Evolutionary conservation across 2,888 invertebrate genomes (phyloP).

Genomic region (Eupithecia centaureata): DNA sequence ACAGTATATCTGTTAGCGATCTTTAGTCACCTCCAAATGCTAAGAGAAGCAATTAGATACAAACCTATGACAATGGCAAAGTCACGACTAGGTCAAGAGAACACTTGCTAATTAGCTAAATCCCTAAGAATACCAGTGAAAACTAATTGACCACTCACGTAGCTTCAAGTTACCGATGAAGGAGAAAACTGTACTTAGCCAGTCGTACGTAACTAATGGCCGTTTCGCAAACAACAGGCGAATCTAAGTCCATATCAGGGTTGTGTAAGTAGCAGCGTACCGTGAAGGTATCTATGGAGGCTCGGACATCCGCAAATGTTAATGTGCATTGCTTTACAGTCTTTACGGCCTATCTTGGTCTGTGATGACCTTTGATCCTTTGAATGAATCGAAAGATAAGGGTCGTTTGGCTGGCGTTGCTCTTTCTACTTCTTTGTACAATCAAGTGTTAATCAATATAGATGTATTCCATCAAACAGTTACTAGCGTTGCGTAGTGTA

Average conservation of each 20-base stretch:
- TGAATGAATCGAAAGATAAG: conserved; percentile 1
- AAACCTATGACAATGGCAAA: background rate
- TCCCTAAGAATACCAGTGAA: background rate
- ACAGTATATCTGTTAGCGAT: background rate
- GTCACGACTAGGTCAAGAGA: conserved; percentile 11
- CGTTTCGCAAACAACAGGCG: conserved; percentile 55
- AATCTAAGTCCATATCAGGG: conserved; percentile 61
- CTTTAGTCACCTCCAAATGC: background rate
- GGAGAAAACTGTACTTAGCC: conserved; percentile 55
- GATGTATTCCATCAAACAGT: background rate
- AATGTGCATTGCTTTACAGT: conserved; percentile 34
- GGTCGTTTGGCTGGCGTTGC: background rate
- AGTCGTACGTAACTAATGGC: conserved; percentile 57
- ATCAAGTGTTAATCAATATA: background rate
- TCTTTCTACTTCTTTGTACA: background rate
- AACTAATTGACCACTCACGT: conserved; percentile 36
- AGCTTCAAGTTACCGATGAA: conserved; percentile 43
- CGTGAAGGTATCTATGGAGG: conserved; percentile 63
- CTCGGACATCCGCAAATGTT: conserved; percentile 47
- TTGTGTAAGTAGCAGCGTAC: conserved; percentile 67
- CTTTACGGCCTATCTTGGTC: conserved; percentile 1
- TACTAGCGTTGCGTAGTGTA: too few relatives aligned
- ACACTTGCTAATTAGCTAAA: conserved; percentile 12
- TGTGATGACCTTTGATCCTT: conserved; percentile 8
- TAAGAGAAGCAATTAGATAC: background rate